Base-by-base conservation (phyloP, 2,113 vertebrate genomes). In the Anthoscopus minutus region DNA sequence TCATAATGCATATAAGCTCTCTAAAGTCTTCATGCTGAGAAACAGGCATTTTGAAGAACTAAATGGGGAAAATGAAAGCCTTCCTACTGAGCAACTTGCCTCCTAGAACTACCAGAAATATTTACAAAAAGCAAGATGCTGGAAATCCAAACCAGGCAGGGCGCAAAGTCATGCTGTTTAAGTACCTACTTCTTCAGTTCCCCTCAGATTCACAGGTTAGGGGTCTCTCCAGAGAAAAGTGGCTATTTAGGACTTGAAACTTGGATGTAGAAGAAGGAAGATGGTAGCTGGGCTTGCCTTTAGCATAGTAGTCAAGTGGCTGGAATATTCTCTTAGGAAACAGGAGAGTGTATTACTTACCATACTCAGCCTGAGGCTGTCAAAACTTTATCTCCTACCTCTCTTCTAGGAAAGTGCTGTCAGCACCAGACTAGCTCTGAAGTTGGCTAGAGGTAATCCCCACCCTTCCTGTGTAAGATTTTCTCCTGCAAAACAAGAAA, bases 401-500 rank as follows among this genome's bases (percentile, higher is more conserved):
- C 38, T 81, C 60, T 86, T 44, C 67, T 70, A 40, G 47, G 66
- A 77, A 93, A 93, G 28, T 38, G 38, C 45, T 86, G 79, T 90
- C 62, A 88, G 42, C 80, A 88, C 27, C 45, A 70, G 50, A 30
- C 40, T 65, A 70, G 27, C 51, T 74, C 70, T 72, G 66, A 76
- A 76, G 61, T 7, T 84, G 38, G 15, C 56, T 84, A 33, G 67
- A 70, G n/a, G 50, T 38, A 61, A 22, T 73, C 60, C 38, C 25
- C 60, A 64, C 76, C 71, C 48, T 81, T 93, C 51, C 72, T 47
- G 33, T 64, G 33, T 30, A 70, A 66, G 72, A 27, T 90, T 88
- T 95, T 93, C 65, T 78, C 33, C 69, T n/a, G 77, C 38, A 92
- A 86, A 94, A 81, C 72, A 42, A 84, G 91, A 90, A 94, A 88